phyloP scores from a whole-genome alignment of 2,113 vertebrate species.

The Acrocephalus arundinaceus region DNA sequence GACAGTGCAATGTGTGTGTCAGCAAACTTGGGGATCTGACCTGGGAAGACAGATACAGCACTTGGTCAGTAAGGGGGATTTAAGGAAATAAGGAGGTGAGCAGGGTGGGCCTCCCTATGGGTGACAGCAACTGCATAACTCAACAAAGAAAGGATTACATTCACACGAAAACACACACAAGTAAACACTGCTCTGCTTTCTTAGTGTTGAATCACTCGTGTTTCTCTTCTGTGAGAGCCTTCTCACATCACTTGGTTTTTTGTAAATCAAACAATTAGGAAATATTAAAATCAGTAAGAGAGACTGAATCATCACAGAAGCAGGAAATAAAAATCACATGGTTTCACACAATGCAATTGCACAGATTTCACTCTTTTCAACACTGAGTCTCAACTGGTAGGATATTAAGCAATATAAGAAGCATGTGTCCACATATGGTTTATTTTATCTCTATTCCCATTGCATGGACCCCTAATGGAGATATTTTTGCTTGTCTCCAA shows the following conservation, averaged over 20 bases:
- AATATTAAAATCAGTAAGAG: neutral
- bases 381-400: neutral
- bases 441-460: neutral
- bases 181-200: neutral
- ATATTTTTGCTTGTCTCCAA: neutral
- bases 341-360: neutral
- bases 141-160: neutral
- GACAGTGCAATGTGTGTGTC: neutral
- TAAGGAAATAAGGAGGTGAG: neutral
- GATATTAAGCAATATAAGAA: neutral
- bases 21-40: neutral
- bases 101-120: neutral
- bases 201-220: neutral
- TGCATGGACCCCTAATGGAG: neutral
- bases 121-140: neutral
- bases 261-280: neutral
- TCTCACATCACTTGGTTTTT: rapidly evolving
- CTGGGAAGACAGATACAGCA: neutral
- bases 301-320: neutral
- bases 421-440: neutral
- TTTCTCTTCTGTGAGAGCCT: neutral
- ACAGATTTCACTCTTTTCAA: neutral
- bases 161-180: neutral
- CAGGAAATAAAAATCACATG: neutral
- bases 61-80: neutral